phyloP scores from a whole-genome alignment of 1,140 invertebrate genomes.

The Odontomachus brunneus region DNA sequence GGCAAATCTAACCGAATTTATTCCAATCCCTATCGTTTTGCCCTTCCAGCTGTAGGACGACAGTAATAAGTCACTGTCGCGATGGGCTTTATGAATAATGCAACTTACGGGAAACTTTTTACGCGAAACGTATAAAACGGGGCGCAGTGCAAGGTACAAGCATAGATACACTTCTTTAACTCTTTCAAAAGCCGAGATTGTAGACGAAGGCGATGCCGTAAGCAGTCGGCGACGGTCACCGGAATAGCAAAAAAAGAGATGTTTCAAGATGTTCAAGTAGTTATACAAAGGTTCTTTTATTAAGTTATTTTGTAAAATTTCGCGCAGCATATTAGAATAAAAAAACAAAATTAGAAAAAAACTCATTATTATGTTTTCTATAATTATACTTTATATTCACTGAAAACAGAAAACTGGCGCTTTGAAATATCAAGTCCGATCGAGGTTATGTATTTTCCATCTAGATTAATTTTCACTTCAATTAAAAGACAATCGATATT shows the following conservation, averaged over 20 bases:
- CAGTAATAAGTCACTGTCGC: slow-evolving; percentile 73
- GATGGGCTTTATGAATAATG: slow-evolving; percentile 74
- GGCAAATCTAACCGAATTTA: slow-evolving; percentile 73
- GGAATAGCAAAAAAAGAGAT: background rate
- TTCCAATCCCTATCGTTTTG: slow-evolving; percentile 76
- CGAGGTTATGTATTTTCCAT: too few species aligned
- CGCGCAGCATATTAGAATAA: too few species aligned
- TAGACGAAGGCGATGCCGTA: background rate
- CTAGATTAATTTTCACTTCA: too few species aligned
- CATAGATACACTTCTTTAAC: slow-evolving; percentile 26
- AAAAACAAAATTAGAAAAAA: too few species aligned
- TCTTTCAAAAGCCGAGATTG: slow-evolving; percentile 1
- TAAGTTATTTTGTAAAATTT: too few species aligned
- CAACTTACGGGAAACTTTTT: slow-evolving; percentile 63
- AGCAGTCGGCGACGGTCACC: background rate
- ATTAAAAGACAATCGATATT: too few species aligned
- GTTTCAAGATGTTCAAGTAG: background rate
- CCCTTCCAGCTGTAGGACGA: slow-evolving; percentile 48
- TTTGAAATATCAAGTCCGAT: too few species aligned
- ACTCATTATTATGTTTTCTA: too few species aligned
- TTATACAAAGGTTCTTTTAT: background rate
- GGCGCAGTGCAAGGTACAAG: slow-evolving; percentile 13
- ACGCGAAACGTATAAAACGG: slow-evolving; percentile 59
- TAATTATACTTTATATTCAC: too few species aligned
- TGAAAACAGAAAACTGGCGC: too few species aligned